Percentiles rank a stretch among this genome's conserved stretches.
Evolutionary conservation across 2,797 vertebrate genomes (phyloP).

Genomic region (Falco columbarius): DNA sequence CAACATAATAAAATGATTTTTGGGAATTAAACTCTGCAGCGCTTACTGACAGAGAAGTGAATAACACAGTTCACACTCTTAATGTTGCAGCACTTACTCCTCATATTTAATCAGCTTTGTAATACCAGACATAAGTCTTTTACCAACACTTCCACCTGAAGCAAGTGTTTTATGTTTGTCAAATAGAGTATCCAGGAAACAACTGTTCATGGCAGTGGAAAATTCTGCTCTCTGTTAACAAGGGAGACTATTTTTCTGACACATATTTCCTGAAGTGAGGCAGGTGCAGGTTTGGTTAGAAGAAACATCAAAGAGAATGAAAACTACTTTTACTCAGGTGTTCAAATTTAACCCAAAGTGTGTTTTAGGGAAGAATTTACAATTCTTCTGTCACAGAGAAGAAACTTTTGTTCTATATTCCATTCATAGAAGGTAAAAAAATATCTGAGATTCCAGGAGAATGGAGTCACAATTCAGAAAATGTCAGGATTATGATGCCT

Average conservation of each 20-base stretch:
- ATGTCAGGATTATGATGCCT: neutral
- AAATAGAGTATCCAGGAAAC: conserved; percentile 9
- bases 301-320: neutral
- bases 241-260: neutral
- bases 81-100: neutral
- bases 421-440: neutral
- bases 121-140: neutral
- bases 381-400: neutral
- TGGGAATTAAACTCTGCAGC: neutral
- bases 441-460: neutral
- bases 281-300: neutral
- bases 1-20: neutral
- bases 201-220: neutral
- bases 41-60: neutral
- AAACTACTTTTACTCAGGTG: neutral
- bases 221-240: neutral
- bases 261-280: neutral
- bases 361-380: neutral
- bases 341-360: neutral
- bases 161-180: neutral
- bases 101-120: conserved; percentile 56
- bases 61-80: neutral
- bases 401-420: neutral
- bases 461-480: neutral
- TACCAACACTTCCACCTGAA: neutral